Base-by-base conservation (phyloP, 2,113 vertebrate species). In the Picathartes gymnocephalus region DNA sequence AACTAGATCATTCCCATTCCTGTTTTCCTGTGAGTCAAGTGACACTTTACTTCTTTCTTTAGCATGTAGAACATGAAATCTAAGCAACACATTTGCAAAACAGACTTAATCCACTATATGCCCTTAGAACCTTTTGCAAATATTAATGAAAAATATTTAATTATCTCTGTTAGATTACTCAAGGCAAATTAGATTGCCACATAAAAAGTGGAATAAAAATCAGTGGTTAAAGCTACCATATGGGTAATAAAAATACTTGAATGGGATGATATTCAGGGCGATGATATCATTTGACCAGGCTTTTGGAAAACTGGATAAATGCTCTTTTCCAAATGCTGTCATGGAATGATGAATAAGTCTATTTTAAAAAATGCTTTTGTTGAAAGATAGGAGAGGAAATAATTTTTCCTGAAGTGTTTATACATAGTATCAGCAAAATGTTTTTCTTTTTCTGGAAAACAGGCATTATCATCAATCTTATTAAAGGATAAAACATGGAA, bases 271-370 rank as follows among this genome's bases (percentile, higher is more conserved):
- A 73, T 83, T 94, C 23, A 83, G 35, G 58, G 45, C 65, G 44
- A 81, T 84, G 8, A 58, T 87, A 61, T 3, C 18, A 80, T 90
- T 92, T 92, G 74, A 90, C 79, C 21, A 81, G 60, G 57, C 54
- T 96, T 96, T 88, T 93, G 42, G 86, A 77, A 90, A 81, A 91
- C 56, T 94, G 81, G 88, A 83, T 71, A 93, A 97, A 94, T 71
- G 77, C 10, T 88, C 20, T 92, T 96, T 96, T 69, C 86, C 94
- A 95, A 96, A 71, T 74, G 62, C 81, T 97, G 68, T 92, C 92
- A 87, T 9, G 90, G 62, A 81, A 90, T 93, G 79, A 93, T 96
- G 83, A 83, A 96, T 78, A 96, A 82, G 64, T 65, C 84, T 88
- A 87, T 95, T 94, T 83, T 27, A 86, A 96, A 66, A 85, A 87